Evolutionary conservation across 2,888 invertebrate genomes (phyloP).

Genomic region (Acanthosepion esculentum): DNA sequence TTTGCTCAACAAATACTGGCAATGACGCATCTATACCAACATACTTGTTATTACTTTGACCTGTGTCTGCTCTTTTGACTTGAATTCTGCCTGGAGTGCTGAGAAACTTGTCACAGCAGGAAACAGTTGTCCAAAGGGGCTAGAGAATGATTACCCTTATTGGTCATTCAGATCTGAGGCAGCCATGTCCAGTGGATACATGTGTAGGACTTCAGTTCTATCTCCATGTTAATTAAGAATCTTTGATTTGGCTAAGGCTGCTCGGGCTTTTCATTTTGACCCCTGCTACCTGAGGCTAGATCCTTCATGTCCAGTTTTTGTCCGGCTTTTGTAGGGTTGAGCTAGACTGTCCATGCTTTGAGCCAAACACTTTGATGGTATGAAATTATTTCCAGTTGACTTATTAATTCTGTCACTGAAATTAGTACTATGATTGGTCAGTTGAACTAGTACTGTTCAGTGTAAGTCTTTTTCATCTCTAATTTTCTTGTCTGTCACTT

Average conservation of each 20-base stretch:
- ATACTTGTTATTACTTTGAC: neutral
- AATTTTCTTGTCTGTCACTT: neutral
- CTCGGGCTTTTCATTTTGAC: slow-evolving; percentile 33
- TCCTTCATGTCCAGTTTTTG: slow-evolving; percentile 33
- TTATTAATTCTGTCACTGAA: neutral
- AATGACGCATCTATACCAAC: neutral
- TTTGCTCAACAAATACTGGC: too few species aligned
- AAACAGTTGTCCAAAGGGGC: neutral
- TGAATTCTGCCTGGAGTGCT: slow-evolving; percentile 33
- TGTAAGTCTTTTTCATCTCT: neutral
- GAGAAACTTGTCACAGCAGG: slow-evolving; percentile 33
- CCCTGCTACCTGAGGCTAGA: slow-evolving; percentile 33
- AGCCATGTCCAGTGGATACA: neutral
- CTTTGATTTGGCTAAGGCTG: neutral
- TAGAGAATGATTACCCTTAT: neutral
- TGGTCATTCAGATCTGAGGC: neutral
- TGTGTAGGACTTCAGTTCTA: slow-evolving; percentile 17
- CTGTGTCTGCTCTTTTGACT: neutral
- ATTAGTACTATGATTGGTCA: neutral
- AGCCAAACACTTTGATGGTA: neutral
- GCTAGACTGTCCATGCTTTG: neutral
- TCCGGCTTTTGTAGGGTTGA: neutral
- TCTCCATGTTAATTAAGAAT: slow-evolving; percentile 33
- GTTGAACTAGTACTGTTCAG: neutral
- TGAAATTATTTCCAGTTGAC: neutral